phyloP scores from a whole-genome alignment of 2,113 vertebrate species.

The Machaerirhynchus nigripectus region DNA sequence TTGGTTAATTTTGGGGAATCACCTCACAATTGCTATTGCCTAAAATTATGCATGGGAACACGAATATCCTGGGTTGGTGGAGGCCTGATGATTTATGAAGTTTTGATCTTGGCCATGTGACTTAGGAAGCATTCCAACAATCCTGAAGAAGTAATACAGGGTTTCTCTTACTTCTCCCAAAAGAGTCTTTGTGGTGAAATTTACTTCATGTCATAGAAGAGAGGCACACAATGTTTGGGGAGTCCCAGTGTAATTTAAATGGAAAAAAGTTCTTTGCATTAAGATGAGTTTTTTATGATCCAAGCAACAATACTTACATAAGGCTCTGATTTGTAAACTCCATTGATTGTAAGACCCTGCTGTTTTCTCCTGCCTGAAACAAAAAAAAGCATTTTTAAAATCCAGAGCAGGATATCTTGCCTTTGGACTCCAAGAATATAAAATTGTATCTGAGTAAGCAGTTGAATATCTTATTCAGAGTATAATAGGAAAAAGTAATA shows the following conservation, averaged over 20 bases:
- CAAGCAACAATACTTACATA: background rate
- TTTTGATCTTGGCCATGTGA: background rate
- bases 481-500: background rate
- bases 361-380: background rate
- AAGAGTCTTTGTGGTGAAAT: background rate
- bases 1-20: background rate
- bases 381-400: background rate
- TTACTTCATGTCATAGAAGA: background rate
- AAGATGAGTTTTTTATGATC: background rate
- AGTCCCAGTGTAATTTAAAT: background rate
- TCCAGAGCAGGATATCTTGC: background rate
- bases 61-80: background rate
- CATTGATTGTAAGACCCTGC: rapidly evolving
- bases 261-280: background rate
- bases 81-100: background rate
- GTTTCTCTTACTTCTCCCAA: background rate
- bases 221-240: background rate
- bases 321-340: rapidly evolving
- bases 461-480: background rate
- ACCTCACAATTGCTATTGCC: background rate
- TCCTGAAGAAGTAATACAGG: background rate
- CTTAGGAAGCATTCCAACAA: background rate
- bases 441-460: background rate
- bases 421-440: background rate
- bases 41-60: background rate